A percentile compares a stretch with the other conserved stretches of the same genome.
These are phyloP conservation scores for Cochlearius cochlearius DNA, from an alignment of 2,113 vertebrate species.

Conservation along the genomic window DNA sequence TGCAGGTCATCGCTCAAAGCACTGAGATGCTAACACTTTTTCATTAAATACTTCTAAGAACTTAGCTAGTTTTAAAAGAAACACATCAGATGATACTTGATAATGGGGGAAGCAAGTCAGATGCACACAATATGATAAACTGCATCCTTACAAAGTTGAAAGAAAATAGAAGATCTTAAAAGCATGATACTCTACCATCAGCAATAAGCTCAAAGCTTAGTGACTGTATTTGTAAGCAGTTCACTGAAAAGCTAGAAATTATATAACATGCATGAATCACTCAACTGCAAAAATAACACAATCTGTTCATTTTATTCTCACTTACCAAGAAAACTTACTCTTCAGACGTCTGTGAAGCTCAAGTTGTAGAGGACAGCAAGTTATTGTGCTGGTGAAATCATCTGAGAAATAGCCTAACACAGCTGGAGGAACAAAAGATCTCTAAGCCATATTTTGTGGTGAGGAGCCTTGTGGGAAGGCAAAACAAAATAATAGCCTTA, in stretches of 20 bases:
- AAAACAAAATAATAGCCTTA: slow-evolving; percentile 40
- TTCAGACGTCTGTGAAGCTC: slow-evolving; percentile 5
- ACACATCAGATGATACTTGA: not conserved
- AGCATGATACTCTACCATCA: not conserved
- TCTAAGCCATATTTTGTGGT: slow-evolving; percentile 54
- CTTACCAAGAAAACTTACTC: slow-evolving; percentile 19
- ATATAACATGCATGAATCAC: not conserved
- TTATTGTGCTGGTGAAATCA: slow-evolving; percentile 27
- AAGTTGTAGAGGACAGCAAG: not conserved
- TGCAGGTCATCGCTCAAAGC: not conserved
- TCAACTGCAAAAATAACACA: not conserved
- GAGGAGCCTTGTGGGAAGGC: slow-evolving; percentile 46
- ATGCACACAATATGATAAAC: not conserved
- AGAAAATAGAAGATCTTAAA: not conserved
- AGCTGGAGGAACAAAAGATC: slow-evolving; percentile 36
- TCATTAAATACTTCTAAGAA: not conserved
- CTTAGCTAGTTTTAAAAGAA: not conserved
- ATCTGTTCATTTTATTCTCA: not conserved
- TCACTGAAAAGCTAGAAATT: not conserved
- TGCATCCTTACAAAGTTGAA: not conserved
- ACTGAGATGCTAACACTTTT: not conserved
- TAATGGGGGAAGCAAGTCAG: not conserved
- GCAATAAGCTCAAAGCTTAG: not conserved
- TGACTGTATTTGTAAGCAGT: not conserved
- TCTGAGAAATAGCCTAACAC: slow-evolving; percentile 16